Percentiles rank a stretch among this genome's conserved stretches.
phyloP scores from a whole-genome alignment of 2,888 invertebrate genomes.

The Pseudoips prasinana region DNA sequence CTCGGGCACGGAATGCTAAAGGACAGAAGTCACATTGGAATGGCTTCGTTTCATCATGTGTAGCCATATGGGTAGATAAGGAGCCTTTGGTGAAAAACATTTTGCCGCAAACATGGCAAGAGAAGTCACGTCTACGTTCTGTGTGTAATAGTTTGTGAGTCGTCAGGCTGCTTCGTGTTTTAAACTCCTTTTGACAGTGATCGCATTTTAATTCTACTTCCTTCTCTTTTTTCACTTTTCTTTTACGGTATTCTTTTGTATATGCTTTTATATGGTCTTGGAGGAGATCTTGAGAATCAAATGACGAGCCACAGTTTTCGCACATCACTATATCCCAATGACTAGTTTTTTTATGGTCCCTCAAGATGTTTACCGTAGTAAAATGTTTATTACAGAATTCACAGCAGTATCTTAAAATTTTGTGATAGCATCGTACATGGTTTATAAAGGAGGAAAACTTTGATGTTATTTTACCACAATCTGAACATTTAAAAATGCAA shows the following conservation, averaged over 20 bases:
- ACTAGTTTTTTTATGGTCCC: constrained; percentile 47
- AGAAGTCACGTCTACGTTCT: constrained; percentile 65
- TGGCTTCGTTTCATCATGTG: constrained; percentile 65
- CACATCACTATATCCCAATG: constrained; percentile 51
- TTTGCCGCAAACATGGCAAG: constrained; percentile 72
- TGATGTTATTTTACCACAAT: constrained; percentile 56
- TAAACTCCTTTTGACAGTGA: constrained; percentile 64
- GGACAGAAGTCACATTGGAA: constrained; percentile 72
- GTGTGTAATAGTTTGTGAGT: constrained; percentile 70
- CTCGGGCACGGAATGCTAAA: constrained; percentile 64
- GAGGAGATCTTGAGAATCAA: constrained; percentile 53
- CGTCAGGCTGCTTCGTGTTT: constrained; percentile 60
- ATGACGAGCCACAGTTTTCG: constrained; percentile 55
- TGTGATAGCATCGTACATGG: constrained; percentile 62
- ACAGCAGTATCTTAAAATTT: constrained; percentile 58
- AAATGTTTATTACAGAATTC: constrained; percentile 64
- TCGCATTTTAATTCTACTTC: constrained; percentile 58
- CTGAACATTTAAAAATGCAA: constrained; percentile 64
- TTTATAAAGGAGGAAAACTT: constrained; percentile 57
- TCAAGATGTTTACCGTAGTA: constrained; percentile 42
- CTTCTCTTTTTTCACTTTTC: constrained; percentile 38
- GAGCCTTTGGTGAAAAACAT: constrained; percentile 76
- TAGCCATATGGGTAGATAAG: constrained; percentile 64
- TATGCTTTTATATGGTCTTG: constrained; percentile 61
- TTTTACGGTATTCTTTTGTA: constrained; percentile 43